Percentiles rank a stretch among this genome's conserved stretches.
Evolutionary conservation across 2,888 invertebrate genomes (phyloP).

Genomic region (Drosophila neonasuta): DNA sequence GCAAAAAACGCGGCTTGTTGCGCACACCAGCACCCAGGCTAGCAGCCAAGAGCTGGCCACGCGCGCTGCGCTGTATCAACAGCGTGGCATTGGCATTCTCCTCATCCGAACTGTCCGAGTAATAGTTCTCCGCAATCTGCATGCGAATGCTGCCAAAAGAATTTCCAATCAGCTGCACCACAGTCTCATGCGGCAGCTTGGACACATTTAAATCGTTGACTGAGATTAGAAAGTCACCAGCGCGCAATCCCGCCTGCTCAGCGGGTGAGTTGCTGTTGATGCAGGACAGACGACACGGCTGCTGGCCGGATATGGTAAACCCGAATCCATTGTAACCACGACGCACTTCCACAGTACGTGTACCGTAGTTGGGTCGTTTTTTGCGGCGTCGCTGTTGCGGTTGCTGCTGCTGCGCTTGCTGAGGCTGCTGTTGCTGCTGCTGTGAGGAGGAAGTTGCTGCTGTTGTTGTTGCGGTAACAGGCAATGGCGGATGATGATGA

Average conservation of each 20-base stretch:
- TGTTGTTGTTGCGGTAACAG: constrained; percentile 67
- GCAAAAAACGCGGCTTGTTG: constrained; percentile 82
- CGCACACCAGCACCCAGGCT: constrained; percentile 53
- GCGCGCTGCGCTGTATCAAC: constrained; percentile 52
- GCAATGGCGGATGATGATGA: constrained; percentile 77
- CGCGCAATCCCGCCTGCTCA: constrained; percentile 93
- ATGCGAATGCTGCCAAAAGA: constrained; percentile 91
- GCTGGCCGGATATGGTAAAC: constrained; percentile 98
- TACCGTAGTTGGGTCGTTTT: constrained; percentile 85
- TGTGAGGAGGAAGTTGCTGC: constrained; percentile 53
- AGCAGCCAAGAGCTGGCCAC: constrained; percentile 60
- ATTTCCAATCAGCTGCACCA: constrained; percentile 94
- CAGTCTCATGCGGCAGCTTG: constrained; percentile 95
- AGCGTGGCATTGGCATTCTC: constrained; percentile 83
- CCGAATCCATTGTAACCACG: constrained; percentile 96
- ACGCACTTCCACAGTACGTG: constrained; percentile 88
- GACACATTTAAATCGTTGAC: constrained; percentile 96
- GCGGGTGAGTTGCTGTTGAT: constrained; percentile 96
- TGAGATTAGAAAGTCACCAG: constrained; percentile 95
- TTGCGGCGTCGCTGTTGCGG: constrained; percentile 84
- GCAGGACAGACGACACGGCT: constrained; percentile 96
- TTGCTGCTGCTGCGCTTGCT: constrained; percentile 55
- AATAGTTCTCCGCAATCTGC: constrained; percentile 93
- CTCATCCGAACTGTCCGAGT: constrained; percentile 93
- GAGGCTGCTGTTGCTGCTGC: constrained; percentile 21